Conservation (phyloP, 2,113 vertebrate genomes). For the Trogon melanurus region DNA sequence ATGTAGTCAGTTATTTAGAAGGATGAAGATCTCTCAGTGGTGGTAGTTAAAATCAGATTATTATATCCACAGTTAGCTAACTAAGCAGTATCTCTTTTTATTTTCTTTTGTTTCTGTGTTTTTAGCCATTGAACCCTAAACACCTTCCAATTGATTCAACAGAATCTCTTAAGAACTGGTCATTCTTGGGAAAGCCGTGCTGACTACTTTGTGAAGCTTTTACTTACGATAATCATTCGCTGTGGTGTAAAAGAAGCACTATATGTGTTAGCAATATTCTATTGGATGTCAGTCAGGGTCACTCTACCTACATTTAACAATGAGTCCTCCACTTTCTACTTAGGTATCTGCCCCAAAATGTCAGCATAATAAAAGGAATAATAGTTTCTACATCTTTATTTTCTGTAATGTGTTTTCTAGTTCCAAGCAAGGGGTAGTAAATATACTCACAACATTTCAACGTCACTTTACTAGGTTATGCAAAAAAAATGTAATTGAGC, state of each 20-base stretch:
- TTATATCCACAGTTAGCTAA: not conserved
- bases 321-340: not conserved
- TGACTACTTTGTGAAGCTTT: not conserved
- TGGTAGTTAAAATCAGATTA: not conserved
- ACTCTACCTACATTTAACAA: not conserved
- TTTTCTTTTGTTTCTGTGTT: fast-evolving
- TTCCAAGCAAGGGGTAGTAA: not conserved
- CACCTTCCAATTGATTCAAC: not conserved
- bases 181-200: not conserved
- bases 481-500: not conserved
- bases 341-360: not conserved
- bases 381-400: not conserved
- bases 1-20: not conserved
- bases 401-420: not conserved
- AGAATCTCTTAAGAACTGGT: not conserved
- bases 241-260: not conserved
- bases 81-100: not conserved
- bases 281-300: not conserved
- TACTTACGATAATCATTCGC: not conserved
- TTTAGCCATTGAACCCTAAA: not conserved
- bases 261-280: not conserved
- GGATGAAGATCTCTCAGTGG: not conserved
- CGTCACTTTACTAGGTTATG: not conserved
- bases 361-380: not conserved
- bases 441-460: not conserved